phyloP scores from a whole-genome alignment of 2,797 vertebrate genomes.

The Hephaestus fuliginosus region DNA sequence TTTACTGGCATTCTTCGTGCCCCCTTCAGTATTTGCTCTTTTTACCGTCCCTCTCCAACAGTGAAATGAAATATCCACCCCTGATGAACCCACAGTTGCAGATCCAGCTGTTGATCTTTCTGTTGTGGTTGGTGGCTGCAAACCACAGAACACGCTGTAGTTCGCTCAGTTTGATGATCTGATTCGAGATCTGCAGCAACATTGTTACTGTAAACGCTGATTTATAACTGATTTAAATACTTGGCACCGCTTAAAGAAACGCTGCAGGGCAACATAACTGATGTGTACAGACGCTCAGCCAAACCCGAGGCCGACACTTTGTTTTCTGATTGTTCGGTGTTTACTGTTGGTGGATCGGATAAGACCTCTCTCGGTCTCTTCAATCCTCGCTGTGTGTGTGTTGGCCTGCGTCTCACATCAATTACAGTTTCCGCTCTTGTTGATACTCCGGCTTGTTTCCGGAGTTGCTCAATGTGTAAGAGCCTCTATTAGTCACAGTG shows the following conservation, averaged over 20 bases:
- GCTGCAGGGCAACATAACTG: slow-evolving; percentile 28
- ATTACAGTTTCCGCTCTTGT: slow-evolving; percentile 3
- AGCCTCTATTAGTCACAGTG: slow-evolving; percentile 46
- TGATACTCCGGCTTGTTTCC: slow-evolving; percentile 35
- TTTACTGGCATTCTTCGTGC: too few species aligned
- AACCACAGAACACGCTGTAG: slow-evolving; percentile 30
- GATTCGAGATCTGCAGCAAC: neutral
- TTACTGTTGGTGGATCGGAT: slow-evolving; percentile 5
- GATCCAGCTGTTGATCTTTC: slow-evolving; percentile 31
- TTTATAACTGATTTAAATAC: slow-evolving; percentile 18
- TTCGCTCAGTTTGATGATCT: neutral
- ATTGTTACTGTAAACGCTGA: neutral
- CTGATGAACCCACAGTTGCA: neutral
- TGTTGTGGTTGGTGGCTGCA: slow-evolving; percentile 20
- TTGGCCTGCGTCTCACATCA: slow-evolving; percentile 35
- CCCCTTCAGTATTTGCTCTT: too few species aligned
- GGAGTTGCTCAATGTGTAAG: slow-evolving; percentile 32
- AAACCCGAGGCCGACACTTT: neutral
- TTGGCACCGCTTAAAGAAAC: slow-evolving; percentile 16
- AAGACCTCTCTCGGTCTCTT: neutral
- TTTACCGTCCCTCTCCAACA: too few species aligned
- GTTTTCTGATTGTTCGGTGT: neutral
- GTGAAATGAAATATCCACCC: too few species aligned
- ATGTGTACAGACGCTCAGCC: neutral
- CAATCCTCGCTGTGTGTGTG: neutral